Base-by-base conservation (phyloP, 1,140 invertebrate genomes). In the Globodera ellingtonae region DNA sequence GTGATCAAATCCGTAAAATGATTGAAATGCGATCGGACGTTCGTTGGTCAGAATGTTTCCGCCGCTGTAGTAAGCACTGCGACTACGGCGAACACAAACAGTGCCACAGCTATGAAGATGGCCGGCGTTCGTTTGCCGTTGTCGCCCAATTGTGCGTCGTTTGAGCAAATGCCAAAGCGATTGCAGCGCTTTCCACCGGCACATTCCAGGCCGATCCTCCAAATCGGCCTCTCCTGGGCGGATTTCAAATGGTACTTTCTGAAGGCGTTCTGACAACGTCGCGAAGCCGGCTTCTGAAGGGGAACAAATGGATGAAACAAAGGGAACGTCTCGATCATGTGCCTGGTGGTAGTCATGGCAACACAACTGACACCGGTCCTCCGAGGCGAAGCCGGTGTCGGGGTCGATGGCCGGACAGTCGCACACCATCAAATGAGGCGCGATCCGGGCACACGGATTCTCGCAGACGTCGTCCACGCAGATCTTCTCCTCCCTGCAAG, bases 161-260 rank as follows among this genome's bases (percentile, higher is more conserved):
- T 79, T n/a, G 82, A 70, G 80, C 87, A 89, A 59, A 89, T 81
- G 24, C 87, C 87, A 72, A 86, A 89, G 24, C 87, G 82, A 81
- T 89, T 89, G 79, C 87, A 89, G 5, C 85, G 84, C 75, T 89
- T 89, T n/a, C 87, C 87, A 21, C 88, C 88, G n/a, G 87, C 85
- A 78, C 87, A 89, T 9, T 88, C 86, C 47, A 89, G 76, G 3
- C 88, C 87, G 10, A 89, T 85, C 13, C 87, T 65, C 86, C 87
- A 89, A 56, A 89, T 87, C 62, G 87, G 87, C 18, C 88, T 86
- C 70, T 86, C 77, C 48, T 87, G 83, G 70, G 80, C 71, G 44
- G 86, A 84, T 48, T 80, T 75, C 13, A 89, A 87, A 50, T 85
- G 84, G 73, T 89, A 89, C 69, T 86, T 86, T n/a, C 88, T 73